Conservation (phyloP, 2,888 invertebrate genomes). For the Aphidoletes aphidimyza region DNA sequence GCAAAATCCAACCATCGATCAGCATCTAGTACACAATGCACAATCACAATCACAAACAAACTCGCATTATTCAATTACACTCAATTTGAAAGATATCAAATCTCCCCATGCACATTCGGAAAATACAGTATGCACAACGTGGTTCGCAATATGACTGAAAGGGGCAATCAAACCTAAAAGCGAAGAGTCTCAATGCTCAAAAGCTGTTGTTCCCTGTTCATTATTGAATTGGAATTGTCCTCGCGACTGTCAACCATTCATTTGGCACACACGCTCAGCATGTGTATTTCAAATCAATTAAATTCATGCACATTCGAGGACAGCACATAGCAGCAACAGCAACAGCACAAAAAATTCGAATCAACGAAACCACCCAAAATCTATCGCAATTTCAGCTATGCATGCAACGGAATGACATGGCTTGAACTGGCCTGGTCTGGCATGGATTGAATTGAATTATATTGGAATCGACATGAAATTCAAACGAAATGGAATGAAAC, state of each 20-base stretch:
- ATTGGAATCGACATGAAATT: neutral
- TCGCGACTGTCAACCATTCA: neutral
- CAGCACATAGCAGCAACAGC: too few species aligned
- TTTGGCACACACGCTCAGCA: neutral
- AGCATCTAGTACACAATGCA: neutral
- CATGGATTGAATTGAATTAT: neutral
- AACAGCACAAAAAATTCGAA: neutral
- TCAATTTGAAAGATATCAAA: too few species aligned
- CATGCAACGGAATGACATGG: constrained; percentile 31
- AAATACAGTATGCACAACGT: neutral
- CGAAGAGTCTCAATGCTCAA: too few species aligned
- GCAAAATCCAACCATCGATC: constrained; percentile 1
- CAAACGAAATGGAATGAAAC: neutral
- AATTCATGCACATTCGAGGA: constrained; percentile 8
- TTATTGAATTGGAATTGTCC: neutral
- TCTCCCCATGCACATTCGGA: too few species aligned
- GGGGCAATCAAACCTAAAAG: neutral
- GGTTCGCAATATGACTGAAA: neutral
- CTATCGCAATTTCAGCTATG: neutral
- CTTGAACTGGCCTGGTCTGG: too few species aligned
- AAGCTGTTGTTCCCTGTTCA: neutral
- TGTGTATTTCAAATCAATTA: constrained; percentile 52
- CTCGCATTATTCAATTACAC: constrained; percentile 44
- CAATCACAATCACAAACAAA: too few species aligned
- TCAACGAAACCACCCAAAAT: constrained; percentile 8